Base-by-base conservation (phyloP, 2,113 vertebrate species). In the Megaceryle maxima region DNA sequence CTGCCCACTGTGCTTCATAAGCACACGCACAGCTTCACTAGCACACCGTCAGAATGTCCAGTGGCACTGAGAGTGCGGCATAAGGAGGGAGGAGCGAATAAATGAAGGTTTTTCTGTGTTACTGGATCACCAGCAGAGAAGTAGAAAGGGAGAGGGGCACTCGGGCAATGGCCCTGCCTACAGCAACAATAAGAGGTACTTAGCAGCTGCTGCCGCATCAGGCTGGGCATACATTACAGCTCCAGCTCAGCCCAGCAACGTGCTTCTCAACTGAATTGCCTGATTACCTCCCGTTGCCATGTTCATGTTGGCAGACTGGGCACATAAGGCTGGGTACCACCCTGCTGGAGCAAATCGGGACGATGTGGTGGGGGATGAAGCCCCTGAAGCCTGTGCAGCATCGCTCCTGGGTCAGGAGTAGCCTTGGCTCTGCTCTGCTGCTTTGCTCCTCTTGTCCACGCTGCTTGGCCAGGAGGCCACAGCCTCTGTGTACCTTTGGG, bases 101-200 rank as follows among this genome's bases (percentile, higher is more conserved):
- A 84, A 31, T 77, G 55, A 70, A 70, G 48, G 15, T 39, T 84
- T 84, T 63, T 26, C 60, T 60, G 43, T 60, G 18, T 63, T 75
- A 41, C 15, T 69, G 68, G 56, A 48, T 85, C 60, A 55, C 78
- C 74, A 91, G 29, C 67, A 72, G 90, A 81, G 89, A 93, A 37
- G 51, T 43, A 78, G n/a, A 91, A 72, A 79, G 37, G 44, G 35
- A 87, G 48, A 85, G 39, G 22, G 20, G 48, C 60, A 39, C 22
- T 11, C 2, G 6, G 51, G 60, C 72, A 11, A 3, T 56, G 53
- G 6, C 14, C 24, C 53, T 67, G 48, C 78, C 57, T 44, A 19
- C 39, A 83, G n/a, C 2, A 5, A 68, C 53, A 59, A 16, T 17
- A 33, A 87, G 62, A 76, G 48, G 12, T 66, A 48, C 55, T 79